Evolutionary conservation across 2,797 vertebrate genomes (phyloP), one percentile per base, ranked within the genome.

Genomic region (Chelidonichthys spinosus): DNA sequence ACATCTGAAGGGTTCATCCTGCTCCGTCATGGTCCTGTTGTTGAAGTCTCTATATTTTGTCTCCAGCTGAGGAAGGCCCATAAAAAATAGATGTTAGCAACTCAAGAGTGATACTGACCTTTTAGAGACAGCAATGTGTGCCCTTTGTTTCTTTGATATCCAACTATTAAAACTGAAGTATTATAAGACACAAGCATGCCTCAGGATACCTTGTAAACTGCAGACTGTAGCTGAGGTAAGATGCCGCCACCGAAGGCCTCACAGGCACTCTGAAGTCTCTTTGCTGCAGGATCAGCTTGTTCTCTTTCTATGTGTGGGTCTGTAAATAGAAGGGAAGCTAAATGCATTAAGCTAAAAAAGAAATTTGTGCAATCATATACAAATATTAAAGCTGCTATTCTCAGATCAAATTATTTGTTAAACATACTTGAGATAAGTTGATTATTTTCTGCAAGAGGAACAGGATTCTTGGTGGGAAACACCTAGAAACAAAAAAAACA

Each of bases 151-250:
- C 0, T 53, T 9, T 54, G 10, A 58, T 11, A 44, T 1, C 14
- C 3, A 44, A 15, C 59, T 43, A 15, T 61, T 33, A 36, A 13
- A 63, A 47, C 10, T 49, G 33, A 7, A 46, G 39, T 37, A 71
- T 35, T 36, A 25, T 15, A 40, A 61, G 40, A 52, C 36, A 54
- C n/a, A 32, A 60, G 14, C 25, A 66, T 37, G 17, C 0, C 2
- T 66, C 14, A 32, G 43, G 36, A 4, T 83, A 95, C 95, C 94
- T 89, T 94, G 70, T 95, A 96, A 49, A 93, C 88, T 39, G 96
- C 97, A 58, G 93, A 94, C 83, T 99, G 95, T 0, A 99, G 85
- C 62, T 95, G 94, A 56, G 97, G 97, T 62, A 95, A 91, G 52
- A 73, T 62, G 49, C 93, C 95, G 25, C 90, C 65, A 61, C 97